Conservation (phyloP, 64 coral and sea anemone species). For the Orbicella faveolata region DNA sequence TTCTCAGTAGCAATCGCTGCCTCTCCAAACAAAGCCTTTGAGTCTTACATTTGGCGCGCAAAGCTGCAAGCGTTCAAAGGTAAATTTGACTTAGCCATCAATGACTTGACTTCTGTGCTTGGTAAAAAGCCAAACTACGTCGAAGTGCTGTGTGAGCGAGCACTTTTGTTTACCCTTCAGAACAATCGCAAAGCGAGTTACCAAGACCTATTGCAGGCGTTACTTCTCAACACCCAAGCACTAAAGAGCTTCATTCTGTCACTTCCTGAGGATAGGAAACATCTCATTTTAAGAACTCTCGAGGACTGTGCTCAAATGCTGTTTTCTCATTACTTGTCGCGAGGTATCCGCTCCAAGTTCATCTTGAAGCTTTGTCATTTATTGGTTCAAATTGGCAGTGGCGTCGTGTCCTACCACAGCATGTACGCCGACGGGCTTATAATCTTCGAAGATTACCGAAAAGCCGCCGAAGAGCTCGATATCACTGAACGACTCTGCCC, state of each 20-base stretch:
- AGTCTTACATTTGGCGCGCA: slow-evolving; percentile 60
- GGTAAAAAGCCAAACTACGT: slow-evolving; percentile 50
- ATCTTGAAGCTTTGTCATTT: slow-evolving; percentile 63
- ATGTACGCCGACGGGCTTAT: slow-evolving; percentile 73
- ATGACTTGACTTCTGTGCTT: slow-evolving; percentile 52
- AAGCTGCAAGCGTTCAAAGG: slow-evolving; percentile 27
- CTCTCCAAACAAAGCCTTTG: slow-evolving; percentile 61
- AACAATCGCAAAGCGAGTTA: slow-evolving; percentile 44
- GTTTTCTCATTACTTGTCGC: slow-evolving; percentile 61
- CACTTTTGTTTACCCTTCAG: slow-evolving; percentile 28
- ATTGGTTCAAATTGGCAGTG: slow-evolving; percentile 47
- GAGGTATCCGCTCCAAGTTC: slow-evolving; percentile 55
- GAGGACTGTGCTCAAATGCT: slow-evolving; percentile 68
- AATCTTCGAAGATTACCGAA: slow-evolving; percentile 65
- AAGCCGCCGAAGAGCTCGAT: slow-evolving; percentile 70
- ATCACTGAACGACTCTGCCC: slow-evolving; percentile 46
- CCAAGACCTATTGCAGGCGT: slow-evolving; percentile 53
- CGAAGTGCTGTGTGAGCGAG: slow-evolving; percentile 52
- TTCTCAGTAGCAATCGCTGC: slow-evolving; percentile 70
- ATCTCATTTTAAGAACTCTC: slow-evolving; percentile 39
- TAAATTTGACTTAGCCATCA: slow-evolving; percentile 50
- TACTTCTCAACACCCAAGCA: slow-evolving; percentile 46
- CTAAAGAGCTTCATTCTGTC: slow-evolving; percentile 56
- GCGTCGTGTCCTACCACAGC: slow-evolving; percentile 62
- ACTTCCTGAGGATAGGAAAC: slow-evolving; percentile 45